Evolutionary conservation across 1,140 invertebrate species (phyloP), one percentile per base, ranked within the genome.

Genomic region (Pantala flavescens): DNA sequence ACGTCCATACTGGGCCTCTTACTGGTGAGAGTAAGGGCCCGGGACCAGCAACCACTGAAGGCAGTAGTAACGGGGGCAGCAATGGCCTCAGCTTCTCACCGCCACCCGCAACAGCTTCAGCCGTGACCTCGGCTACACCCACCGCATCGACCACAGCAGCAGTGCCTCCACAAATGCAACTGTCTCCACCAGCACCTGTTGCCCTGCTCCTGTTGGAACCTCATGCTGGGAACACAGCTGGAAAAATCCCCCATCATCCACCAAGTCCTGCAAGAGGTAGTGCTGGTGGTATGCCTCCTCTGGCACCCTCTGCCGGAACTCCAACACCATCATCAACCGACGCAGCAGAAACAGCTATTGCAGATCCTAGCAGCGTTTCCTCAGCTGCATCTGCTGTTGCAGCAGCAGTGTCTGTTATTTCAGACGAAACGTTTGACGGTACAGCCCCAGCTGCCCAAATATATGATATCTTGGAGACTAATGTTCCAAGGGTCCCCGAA

Each of bases 1-100:
- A 95, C 92, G 92, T 91, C 90, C 91, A 89, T 94, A 93, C 92
- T 94, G 92, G 93, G 89, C 92, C 92, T 91, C 92, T 92, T 94
- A 93, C 92, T 93, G 92, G 92, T 93, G 86, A 86, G 85, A 87
- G 87, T 88, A 89, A 89, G 87, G 89, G 83, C 86, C 88, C 85
- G 86, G 78, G 83, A 85, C 78, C 86, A 87, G 83, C 86, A 86
- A 81, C 87, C 86, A 81, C 87, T 86, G 81, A 86, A 86, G 80
- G 85, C 85, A 16, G 82, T 81, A 77, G 83, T 81, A 72, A 83
- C 82, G 28, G 49, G 3, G 49, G 49, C n/a, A 63, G 49, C 49
- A 63, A 63, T 21, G 49, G 49, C 14, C 49, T 63, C 49, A 63
- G 49, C 49, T 63, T 63, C 49, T 86, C 86, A 74, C 84, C 85